Evolutionary conservation across 2,888 invertebrate genomes (phyloP), one percentile per base, ranked within the genome.

Genomic region (Glaucopsyche alexis): DNA sequence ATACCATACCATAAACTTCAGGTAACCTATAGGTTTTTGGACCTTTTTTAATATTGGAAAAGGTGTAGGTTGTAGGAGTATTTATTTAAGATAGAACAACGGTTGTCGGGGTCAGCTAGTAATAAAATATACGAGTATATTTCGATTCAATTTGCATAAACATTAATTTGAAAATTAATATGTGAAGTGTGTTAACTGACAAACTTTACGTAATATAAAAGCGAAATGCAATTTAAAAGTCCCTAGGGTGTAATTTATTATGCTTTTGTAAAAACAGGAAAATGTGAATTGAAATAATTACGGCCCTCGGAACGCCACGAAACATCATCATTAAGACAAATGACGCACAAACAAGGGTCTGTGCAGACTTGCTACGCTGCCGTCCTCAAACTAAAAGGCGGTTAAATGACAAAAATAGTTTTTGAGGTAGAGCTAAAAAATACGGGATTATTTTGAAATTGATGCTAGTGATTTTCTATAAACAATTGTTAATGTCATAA

Each of bases 231-330:
- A 69, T 69, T 69, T 49, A 69, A 49, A 69, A 49, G 4, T 29
- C 49, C 49, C 49, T 49, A 29, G 45, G 49, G 69, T 49, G 49
- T 69, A 69, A 69, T 69, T 69, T 69, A 47, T 69, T 69, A 69
- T 69, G 47, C n/a, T 69, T 69, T 69, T 69, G 47, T 69, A 69
- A 69, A 69, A 69, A 69, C 49, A 69, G 69, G 29, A 49, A 69
- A 69, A 69, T 69, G 69, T 69, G 69, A 69, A 69, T 69, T 69
- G 69, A 69, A 69, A 69, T 69, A 69, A 69, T 69, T 69, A 49
- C 69, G 69, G 45, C 67, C 69, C 69, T 69, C 69, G 49, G 29
- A 69, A 69, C 47, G 49, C 69, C 49, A 69, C 67, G 67, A 67
- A 67, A 69, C 49, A 69, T 69, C 69, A 49, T 69, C 69, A 69